phyloP scores from a whole-genome alignment of 2,113 vertebrate species.

The Rhinoderma darwinii region DNA sequence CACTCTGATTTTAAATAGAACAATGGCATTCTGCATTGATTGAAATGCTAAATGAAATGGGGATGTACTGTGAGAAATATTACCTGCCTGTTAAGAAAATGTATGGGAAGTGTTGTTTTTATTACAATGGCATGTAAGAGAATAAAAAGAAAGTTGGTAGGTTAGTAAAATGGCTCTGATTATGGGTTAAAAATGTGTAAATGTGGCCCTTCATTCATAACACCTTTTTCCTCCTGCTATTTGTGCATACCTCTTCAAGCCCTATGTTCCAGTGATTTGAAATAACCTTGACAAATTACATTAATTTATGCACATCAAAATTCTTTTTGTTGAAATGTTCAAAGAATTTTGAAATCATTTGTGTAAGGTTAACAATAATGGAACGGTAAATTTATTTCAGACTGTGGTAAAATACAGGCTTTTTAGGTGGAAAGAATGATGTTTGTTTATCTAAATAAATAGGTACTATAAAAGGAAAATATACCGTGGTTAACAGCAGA shows the following conservation, averaged over 20 bases:
- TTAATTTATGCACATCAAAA: constrained; percentile 16
- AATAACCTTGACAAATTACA: constrained; percentile 36
- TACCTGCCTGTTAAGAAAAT: constrained; percentile 15
- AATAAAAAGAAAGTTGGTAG: constrained; percentile 1
- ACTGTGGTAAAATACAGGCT: not conserved
- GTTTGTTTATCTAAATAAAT: constrained; percentile 3
- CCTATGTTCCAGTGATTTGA: not conserved
- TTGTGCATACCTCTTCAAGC: not conserved
- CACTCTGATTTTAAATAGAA: constrained; percentile 16
- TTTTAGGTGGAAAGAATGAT: not conserved
- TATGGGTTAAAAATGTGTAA: constrained; percentile 33
- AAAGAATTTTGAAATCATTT: constrained; percentile 11
- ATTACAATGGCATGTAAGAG: constrained; percentile 17
- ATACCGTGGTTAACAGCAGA: not conserved
- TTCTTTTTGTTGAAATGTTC: not conserved
- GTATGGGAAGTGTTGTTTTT: not conserved
- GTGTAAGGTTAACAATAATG: constrained; percentile 12
- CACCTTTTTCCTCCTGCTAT: not conserved
- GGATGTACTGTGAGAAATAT: constrained; percentile 6
- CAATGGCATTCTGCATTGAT: not conserved
- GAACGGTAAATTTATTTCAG: constrained; percentile 8
- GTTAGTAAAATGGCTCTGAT: constrained; percentile 34
- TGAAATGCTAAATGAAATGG: constrained; percentile 38
- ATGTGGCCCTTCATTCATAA: constrained; percentile 17
- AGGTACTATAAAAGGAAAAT: not conserved